Evolutionary conservation across 2,113 vertebrate species (phyloP), one percentile per base, ranked within the genome.

Genomic region (Chaenocephalus aceratus): DNA sequence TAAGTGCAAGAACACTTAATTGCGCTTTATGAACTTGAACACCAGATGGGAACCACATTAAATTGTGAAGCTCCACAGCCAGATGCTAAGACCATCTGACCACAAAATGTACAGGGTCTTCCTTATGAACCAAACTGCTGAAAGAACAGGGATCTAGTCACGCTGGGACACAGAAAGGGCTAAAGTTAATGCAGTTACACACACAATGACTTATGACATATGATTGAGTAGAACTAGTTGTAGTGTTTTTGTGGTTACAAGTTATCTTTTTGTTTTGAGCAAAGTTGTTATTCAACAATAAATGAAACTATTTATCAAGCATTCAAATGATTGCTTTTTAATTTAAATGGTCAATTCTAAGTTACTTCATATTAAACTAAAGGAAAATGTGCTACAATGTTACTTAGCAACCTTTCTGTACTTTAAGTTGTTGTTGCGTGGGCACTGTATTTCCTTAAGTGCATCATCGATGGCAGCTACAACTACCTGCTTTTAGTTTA

Each of bases 51-150:
- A 73, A 63, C 51, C 44, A 59, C 41, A 58, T 80, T 65, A 64
- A 68, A 81, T 75, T 5, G 34, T 57, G 23, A 62, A 53, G n/a
- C 63, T 78, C 13, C 6, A 23, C 10, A 18, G 65, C 45, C 84
- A 90, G 85, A 87, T 82, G 70, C 57, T 65, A 26, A 71, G 12
- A 77, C 75, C 88, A 89, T 77, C 82, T 86, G 83, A 91, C 69
- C 60, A 77, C 49, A 53, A 48, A 83, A 46, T 68, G 73, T 54
- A 69, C 52, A 61, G 57, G 60, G 45, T 86, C 65, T 72, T 58
- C 49, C 10, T 14, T 34, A 11, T 72, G 56, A 72, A 2, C 36
- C 0, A 59, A 49, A 21, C 15, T 14, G 46, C 8, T 51, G 30
- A 49, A 49, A 75, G 76, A 75, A 21, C 73, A 75, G 18, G n/a